Evolutionary conservation across 1,140 invertebrate genomes (phyloP).

Genomic region (Sycobia sp.): DNA sequence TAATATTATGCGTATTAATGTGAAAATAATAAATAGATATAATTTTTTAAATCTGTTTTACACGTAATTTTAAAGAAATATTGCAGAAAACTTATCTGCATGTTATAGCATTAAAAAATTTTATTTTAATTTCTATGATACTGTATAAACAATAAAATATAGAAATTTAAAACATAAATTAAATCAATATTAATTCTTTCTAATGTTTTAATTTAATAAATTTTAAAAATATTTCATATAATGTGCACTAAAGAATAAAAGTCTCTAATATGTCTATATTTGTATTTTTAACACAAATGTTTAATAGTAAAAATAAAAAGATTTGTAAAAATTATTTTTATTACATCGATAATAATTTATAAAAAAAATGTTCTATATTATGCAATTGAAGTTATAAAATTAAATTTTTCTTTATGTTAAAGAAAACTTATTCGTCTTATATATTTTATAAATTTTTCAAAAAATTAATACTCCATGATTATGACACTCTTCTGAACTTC

Average conservation of each 20-base stretch:
- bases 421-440: not conserved
- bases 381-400: constrained; percentile 3
- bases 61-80: constrained; percentile 4
- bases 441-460: constrained; percentile 11
- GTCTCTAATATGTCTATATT: no score
- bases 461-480: no score
- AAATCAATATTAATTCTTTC: not conserved
- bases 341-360: not conserved
- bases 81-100: constrained; percentile 28
- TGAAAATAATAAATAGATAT: constrained; percentile 5
- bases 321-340: not conserved
- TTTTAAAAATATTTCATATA: not conserved
- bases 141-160: constrained; percentile 32
- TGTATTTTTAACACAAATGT: no score
- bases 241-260: no score
- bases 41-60: constrained; percentile 16
- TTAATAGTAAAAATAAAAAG: no score
- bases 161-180: constrained; percentile 14
- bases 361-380: constrained; percentile 17
- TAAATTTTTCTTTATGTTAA: not conserved
- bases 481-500: no score
- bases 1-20: constrained; percentile 29
- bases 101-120: constrained; percentile 3
- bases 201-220: constrained; percentile 8
- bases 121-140: constrained; percentile 4